These are phyloP conservation scores for Pungitius pungitius DNA, from an alignment of 2,113 vertebrate genomes.

Conservation along the genomic window DNA sequence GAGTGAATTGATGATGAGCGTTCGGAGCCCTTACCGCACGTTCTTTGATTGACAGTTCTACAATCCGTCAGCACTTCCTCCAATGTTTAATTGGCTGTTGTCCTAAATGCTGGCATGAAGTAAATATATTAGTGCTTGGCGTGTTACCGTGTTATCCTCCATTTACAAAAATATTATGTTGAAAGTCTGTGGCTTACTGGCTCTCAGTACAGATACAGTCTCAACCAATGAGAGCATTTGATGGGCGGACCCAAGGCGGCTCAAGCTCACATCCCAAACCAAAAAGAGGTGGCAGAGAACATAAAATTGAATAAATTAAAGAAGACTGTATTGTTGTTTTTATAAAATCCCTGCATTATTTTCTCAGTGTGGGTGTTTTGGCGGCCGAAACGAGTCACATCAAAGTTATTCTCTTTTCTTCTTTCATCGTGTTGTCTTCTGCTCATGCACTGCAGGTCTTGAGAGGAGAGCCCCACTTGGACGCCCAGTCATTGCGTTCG, in stretches of 20 bases:
- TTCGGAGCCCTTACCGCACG: background rate
- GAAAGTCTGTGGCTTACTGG: no score
- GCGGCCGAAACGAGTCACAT: background rate
- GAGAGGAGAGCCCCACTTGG: slow-evolving; percentile 77
- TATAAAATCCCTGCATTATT: background rate
- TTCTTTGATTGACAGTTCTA: background rate
- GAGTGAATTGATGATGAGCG: background rate
- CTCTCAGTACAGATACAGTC: no score
- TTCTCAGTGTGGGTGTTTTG: background rate
- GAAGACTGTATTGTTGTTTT: background rate
- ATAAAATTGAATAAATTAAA: no score
- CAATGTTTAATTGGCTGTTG: background rate
- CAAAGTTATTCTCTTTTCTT: background rate
- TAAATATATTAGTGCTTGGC: no score
- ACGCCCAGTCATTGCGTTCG: slow-evolving; percentile 76
- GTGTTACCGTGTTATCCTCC: no score
- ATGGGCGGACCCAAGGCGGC: no score
- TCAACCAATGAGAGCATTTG: no score
- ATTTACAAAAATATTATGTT: no score
- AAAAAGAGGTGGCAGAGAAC: no score
- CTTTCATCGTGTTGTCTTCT: background rate
- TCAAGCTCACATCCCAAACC: no score
- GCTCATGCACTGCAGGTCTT: slow-evolving; percentile 74
- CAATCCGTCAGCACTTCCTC: background rate
- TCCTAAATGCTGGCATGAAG: background rate